phyloP scores from a whole-genome alignment of 1,140 invertebrate species.

The Paraescarpia echinospica region DNA sequence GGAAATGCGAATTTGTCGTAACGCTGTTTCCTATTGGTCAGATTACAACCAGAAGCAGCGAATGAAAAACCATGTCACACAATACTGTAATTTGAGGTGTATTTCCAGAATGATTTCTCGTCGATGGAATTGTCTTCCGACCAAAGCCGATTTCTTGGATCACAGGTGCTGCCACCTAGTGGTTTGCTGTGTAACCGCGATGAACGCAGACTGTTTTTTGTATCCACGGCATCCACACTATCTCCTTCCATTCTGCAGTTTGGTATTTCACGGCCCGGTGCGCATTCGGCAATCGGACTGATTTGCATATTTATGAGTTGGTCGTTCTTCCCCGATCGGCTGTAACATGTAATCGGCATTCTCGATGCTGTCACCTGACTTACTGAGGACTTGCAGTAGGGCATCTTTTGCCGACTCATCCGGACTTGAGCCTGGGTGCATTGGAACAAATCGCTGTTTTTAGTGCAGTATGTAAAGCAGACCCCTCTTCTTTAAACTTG shows the following conservation, averaged over 20 bases:
- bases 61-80: too few species aligned
- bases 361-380: conserved; percentile 1
- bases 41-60: too few species aligned
- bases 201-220: neutral
- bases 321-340: neutral
- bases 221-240: neutral
- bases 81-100: too few species aligned
- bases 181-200: neutral
- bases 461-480: too few species aligned
- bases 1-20: too few species aligned
- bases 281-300: neutral
- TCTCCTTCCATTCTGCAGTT: neutral
- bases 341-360: conserved; percentile 1
- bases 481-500: too few species aligned
- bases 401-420: conserved; percentile 34
- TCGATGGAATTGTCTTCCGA: neutral
- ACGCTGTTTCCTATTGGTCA: too few species aligned
- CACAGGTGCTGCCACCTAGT: neutral
- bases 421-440: conserved; percentile 30
- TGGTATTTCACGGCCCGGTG: neutral
- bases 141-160: neutral
- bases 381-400: conserved; percentile 37
- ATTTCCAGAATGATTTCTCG: too few species aligned
- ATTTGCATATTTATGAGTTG: neutral
- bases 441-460: neutral